phyloP scores from a whole-genome alignment of 2,888 invertebrate genomes.

The Ornithoptera alexandrae region DNA sequence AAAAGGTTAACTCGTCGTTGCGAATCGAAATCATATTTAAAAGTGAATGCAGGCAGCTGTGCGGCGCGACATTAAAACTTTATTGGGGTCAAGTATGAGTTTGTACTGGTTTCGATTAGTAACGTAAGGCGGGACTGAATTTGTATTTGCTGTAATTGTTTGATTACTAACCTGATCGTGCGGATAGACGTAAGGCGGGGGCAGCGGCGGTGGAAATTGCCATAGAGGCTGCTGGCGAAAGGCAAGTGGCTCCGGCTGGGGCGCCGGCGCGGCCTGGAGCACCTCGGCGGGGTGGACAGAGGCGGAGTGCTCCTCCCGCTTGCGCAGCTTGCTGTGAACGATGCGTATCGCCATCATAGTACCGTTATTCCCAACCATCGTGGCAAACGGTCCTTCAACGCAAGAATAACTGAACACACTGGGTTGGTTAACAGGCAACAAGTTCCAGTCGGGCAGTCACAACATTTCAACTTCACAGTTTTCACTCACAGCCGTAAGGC shows the following conservation, averaged over 20 bases:
- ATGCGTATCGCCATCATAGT: constrained; percentile 93
- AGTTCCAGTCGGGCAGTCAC: constrained; percentile 79
- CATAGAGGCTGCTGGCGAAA: constrained; percentile 87
- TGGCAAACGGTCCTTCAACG: constrained; percentile 68
- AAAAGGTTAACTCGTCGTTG: constrained; percentile 31
- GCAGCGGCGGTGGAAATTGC: constrained; percentile 91
- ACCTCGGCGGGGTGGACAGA: constrained; percentile 85
- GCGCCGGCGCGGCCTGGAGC: constrained; percentile 78
- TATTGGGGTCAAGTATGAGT: constrained; percentile 67
- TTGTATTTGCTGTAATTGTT: background rate
- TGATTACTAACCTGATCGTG: constrained; percentile 87
- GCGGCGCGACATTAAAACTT: constrained; percentile 49
- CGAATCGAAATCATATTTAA: constrained; percentile 42
- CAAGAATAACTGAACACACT: constrained; percentile 74
- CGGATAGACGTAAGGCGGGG: constrained; percentile 86
- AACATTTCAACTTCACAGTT: constrained; percentile 74
- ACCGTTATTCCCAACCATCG: constrained; percentile 92
- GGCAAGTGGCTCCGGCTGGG: constrained; percentile 79
- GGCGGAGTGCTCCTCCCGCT: constrained; percentile 89
- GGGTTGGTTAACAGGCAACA: constrained; percentile 73
- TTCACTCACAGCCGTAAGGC: constrained; percentile 78
- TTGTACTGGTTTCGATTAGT: constrained; percentile 32
- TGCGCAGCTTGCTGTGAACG: constrained; percentile 94
- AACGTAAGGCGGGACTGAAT: constrained; percentile 2
- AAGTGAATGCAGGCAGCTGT: constrained; percentile 50